Conservation (phyloP, 2,113 vertebrate genomes). For the Dipodomys stephensi region DNA sequence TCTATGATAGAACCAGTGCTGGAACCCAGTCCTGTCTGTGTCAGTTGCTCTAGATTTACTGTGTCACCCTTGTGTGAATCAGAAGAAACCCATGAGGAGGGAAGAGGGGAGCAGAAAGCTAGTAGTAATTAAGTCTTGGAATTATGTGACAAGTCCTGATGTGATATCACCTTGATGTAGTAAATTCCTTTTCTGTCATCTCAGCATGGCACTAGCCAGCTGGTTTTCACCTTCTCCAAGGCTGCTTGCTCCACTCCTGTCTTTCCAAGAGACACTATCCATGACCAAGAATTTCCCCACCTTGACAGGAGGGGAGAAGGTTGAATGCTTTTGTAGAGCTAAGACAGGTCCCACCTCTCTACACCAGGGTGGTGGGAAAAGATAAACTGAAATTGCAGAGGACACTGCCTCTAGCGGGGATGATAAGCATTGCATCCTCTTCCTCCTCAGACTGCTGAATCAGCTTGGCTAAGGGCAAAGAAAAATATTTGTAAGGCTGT, state of each 20-base stretch:
- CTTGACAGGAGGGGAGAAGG: not conserved
- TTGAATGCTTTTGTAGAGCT: not conserved
- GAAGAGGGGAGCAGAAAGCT: not conserved
- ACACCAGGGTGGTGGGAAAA: not conserved
- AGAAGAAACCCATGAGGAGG: not conserved
- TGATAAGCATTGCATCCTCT: not conserved
- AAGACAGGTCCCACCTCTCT: not conserved
- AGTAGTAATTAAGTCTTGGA: fast-evolving
- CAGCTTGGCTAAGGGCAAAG: not conserved
- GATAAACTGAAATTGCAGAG: not conserved
- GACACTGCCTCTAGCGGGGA: not conserved
- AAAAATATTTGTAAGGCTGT: not conserved
- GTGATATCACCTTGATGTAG: not conserved
- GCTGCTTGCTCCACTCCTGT: not conserved
- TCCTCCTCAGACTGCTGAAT: not conserved
- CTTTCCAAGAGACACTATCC: not conserved
- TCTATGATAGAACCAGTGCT: not conserved
- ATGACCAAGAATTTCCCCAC: not conserved
- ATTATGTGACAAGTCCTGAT: not conserved
- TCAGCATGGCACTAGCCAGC: not conserved
- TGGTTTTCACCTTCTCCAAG: not conserved
- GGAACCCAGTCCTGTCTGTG: not conserved
- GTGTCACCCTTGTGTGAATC: not conserved
- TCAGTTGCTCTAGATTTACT: not conserved
- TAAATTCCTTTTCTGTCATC: not conserved